Conservation (phyloP, 2,113 vertebrate genomes). For the Actenoides hombroni region DNA sequence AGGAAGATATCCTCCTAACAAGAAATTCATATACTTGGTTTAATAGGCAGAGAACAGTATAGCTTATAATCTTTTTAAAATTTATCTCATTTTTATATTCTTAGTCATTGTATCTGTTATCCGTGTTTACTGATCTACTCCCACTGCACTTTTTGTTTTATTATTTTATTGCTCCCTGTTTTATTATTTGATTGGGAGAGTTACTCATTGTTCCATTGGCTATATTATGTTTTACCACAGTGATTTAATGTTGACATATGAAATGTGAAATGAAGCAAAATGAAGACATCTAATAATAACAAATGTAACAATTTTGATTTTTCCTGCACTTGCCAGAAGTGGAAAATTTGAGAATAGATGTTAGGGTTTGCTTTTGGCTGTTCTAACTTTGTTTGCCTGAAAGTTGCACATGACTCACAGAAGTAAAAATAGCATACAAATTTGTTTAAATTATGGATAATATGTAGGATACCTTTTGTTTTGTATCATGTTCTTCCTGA, state of each 20-base stretch:
- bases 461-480: background rate
- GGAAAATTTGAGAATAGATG: background rate
- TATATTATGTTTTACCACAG: background rate
- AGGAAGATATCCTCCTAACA: background rate
- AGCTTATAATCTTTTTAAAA: background rate
- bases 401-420: background rate
- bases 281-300: background rate
- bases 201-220: background rate
- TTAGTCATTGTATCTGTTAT: background rate
- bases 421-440: background rate
- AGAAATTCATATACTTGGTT: background rate
- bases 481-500: background rate
- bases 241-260: background rate
- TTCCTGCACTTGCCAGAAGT: background rate
- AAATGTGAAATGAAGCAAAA: constrained; percentile 9
- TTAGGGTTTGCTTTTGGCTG: background rate
- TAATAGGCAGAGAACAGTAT: background rate
- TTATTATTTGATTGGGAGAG: constrained; percentile 20
- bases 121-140: background rate
- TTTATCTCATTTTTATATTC: background rate
- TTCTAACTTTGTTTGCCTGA: background rate
- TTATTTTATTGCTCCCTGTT: constrained; percentile 9
- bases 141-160: background rate
- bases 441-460: background rate
- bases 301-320: background rate